Evolutionary conservation across 2,888 invertebrate species (phyloP).

Genomic region (Limenitis camilla): DNA sequence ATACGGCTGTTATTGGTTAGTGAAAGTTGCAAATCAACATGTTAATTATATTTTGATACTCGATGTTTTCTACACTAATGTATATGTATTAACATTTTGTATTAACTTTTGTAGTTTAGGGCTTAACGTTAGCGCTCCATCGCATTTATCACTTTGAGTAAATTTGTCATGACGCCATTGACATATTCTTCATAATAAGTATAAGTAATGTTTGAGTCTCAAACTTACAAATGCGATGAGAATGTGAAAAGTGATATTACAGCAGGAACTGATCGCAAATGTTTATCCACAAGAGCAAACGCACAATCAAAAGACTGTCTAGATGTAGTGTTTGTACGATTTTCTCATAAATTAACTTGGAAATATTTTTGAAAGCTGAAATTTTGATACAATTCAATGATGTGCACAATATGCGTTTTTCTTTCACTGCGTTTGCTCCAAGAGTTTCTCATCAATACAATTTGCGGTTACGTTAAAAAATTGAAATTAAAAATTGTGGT

Average conservation of each 20-base stretch:
- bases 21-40: conserved; percentile 66
- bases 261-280: conserved; percentile 14
- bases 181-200: conserved; percentile 13
- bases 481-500: conserved; percentile 18
- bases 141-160: conserved; percentile 51
- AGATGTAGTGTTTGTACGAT: conserved; percentile 7
- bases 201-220: conserved; percentile 10
- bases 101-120: conserved; percentile 53
- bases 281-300: conserved; percentile 11
- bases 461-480: conserved; percentile 13
- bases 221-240: conserved; percentile 48
- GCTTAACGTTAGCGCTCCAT: conserved; percentile 44
- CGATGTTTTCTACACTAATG: conserved; percentile 70
- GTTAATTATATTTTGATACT: conserved; percentile 75
- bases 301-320: conserved; percentile 17
- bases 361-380: conserved; percentile 3
- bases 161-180: conserved; percentile 27
- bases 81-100: conserved; percentile 59
- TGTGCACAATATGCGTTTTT: background rate
- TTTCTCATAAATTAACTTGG: background rate
- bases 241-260: conserved; percentile 43
- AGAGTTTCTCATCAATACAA: conserved; percentile 17
- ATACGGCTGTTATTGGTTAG: conserved; percentile 75
- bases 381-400: conserved; percentile 1
- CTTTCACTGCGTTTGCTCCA: conserved; percentile 8